Conservation (phyloP, 2,888 invertebrate species). For the Mystacides longicornis region DNA sequence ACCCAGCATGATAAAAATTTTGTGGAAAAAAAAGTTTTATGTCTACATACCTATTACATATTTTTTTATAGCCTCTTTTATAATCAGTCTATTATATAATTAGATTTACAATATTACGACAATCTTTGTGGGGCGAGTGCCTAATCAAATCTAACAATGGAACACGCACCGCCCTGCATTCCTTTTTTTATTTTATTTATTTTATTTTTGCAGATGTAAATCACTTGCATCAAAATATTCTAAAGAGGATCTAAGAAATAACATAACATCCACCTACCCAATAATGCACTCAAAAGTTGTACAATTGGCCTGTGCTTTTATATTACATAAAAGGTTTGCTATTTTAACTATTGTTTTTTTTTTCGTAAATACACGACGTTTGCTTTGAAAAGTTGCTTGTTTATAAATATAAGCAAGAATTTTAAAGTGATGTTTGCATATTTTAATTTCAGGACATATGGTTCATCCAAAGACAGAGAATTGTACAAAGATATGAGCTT, state of each 20-base stretch:
- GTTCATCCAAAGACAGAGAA: slow-evolving; percentile 44
- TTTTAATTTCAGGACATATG: slow-evolving; percentile 38
- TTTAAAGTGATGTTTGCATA: not conserved
- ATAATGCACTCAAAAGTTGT: slow-evolving; percentile 60
- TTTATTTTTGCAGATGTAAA: slow-evolving; percentile 8
- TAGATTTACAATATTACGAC: too few relatives aligned
- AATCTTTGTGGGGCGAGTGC: too few relatives aligned
- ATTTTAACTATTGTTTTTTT: not conserved
- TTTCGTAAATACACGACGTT: not conserved
- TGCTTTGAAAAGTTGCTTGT: not conserved
- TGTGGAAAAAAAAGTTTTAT: not conserved
- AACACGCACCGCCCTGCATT: too few relatives aligned
- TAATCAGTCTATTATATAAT: too few relatives aligned
- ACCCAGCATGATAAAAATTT: not conserved
- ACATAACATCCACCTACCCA: slow-evolving; percentile 56
- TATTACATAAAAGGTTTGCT: slow-evolving; percentile 50
- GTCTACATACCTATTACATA: too few relatives aligned
- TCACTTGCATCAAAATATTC: slow-evolving; percentile 15
- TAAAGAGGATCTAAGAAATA: slow-evolving; percentile 31
- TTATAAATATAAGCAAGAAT: not conserved
- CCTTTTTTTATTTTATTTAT: not conserved
- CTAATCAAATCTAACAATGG: too few relatives aligned
- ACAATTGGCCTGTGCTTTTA: slow-evolving; percentile 53
- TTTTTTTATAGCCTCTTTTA: too few relatives aligned
- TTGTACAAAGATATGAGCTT: slow-evolving; percentile 53